Evolutionary conservation across 2,113 vertebrate species (phyloP).

Genomic region (Willisornis vidua): DNA sequence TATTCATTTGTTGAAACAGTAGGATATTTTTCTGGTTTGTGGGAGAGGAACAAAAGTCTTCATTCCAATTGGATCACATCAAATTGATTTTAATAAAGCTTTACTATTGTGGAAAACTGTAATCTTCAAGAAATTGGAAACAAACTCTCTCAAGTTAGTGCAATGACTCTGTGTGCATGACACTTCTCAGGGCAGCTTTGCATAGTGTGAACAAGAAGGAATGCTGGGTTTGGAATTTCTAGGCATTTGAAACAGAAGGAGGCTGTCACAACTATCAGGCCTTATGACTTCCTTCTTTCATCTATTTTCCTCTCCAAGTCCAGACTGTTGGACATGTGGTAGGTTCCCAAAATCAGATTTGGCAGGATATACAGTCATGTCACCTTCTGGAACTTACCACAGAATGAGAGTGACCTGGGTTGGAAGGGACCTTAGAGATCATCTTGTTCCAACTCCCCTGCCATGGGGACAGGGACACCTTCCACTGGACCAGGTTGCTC

Average conservation of each 20-base stretch:
- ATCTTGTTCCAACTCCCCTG: fast-evolving
- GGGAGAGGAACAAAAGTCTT: neutral
- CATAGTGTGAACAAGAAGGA: neutral
- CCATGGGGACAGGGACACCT: neutral
- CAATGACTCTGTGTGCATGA: neutral
- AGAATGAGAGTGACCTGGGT: neutral
- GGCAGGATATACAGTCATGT: neutral
- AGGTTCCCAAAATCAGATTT: neutral
- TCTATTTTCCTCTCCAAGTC: neutral
- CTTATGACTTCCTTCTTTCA: neutral
- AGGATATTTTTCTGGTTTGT: neutral
- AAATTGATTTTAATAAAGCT: neutral
- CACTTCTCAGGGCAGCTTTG: neutral
- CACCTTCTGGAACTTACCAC: neutral
- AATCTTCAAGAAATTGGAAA: neutral
- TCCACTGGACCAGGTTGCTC: neutral
- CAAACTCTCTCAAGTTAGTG: neutral
- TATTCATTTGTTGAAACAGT: neutral
- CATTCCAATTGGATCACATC: neutral
- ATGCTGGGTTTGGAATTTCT: neutral
- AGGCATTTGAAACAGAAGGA: neutral
- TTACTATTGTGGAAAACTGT: neutral
- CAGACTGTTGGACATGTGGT: neutral
- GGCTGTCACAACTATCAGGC: neutral
- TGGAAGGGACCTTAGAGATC: neutral